Percentiles rank a stretch among this genome's conserved stretches.
These are phyloP conservation scores for Protaetia brevitarsis DNA, from an alignment of 1,140 invertebrate species.

Conservation along the genomic window DNA sequence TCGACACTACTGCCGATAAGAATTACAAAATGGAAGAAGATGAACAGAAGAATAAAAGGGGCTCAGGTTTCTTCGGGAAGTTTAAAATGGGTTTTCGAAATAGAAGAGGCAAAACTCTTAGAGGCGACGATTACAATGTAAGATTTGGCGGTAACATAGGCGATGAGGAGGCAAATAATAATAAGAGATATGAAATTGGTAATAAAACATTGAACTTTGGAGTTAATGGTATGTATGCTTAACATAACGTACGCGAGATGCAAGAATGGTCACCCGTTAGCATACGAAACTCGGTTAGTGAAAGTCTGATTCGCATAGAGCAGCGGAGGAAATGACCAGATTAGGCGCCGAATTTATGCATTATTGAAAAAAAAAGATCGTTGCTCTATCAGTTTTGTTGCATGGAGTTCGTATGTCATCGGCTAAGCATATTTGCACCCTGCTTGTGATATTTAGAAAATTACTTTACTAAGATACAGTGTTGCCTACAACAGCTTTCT, in stretches of 20 bases:
- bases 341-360: no score
- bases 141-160: slow-evolving; percentile 40
- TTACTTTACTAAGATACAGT: no score
- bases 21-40: slow-evolving; percentile 65
- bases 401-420: no score
- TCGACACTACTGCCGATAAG: slow-evolving; percentile 85
- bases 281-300: no score
- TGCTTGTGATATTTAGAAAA: no score
- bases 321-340: no score
- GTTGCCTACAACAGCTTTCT: no score
- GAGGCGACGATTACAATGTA: slow-evolving; percentile 29
- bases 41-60: slow-evolving; percentile 57
- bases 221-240: background rate
- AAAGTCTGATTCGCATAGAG: no score
- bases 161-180: slow-evolving; percentile 38
- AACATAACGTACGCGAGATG: background rate
- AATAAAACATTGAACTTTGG: background rate
- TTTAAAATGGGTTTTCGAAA: slow-evolving; percentile 67
- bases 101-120: slow-evolving; percentile 54
- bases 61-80: slow-evolving; percentile 63
- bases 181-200: background rate
- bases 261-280: no score
- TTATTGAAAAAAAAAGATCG: no score
- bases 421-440: no score
- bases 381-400: no score